Percentiles rank a stretch among this genome's conserved stretches.
phyloP scores from a whole-genome alignment of 2,888 invertebrate species.

The Caenorhabditis panamensis region DNA sequence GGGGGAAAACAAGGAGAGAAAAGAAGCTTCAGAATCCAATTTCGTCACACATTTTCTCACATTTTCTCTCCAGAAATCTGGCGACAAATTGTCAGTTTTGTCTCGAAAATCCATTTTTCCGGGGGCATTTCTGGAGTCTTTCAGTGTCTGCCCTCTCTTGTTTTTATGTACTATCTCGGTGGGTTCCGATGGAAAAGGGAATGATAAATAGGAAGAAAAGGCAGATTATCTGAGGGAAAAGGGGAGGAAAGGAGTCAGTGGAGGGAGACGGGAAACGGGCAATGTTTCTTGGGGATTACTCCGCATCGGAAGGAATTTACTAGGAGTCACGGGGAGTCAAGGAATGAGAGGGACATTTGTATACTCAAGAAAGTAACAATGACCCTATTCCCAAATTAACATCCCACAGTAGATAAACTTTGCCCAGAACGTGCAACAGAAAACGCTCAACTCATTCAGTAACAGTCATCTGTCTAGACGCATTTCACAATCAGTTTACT shows the following conservation, averaged over 20 bases:
- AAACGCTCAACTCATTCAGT: no score
- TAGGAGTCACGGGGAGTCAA: no score
- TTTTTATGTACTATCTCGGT: no score
- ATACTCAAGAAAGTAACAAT: not conserved
- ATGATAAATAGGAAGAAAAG: constrained; percentile 10
- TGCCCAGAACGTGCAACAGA: no score
- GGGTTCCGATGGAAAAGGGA: not conserved
- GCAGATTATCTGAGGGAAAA: not conserved
- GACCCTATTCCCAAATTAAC: not conserved
- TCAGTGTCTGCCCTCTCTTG: not conserved
- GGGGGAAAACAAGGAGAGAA: not conserved
- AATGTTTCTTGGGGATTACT: not conserved
- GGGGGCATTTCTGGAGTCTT: not conserved
- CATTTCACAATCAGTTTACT: no score
- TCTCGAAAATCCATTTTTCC: constrained; percentile 4
- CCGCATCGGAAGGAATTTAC: not conserved
- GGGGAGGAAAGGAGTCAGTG: not conserved
- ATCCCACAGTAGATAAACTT: no score
- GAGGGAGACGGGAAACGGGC: not conserved
- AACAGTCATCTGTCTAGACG: no score
- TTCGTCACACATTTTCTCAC: not conserved
- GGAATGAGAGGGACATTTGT: no score
- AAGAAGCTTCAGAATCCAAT: constrained; percentile 14
- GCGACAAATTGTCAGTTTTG: not conserved
- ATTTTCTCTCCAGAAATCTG: not conserved